Conservation (phyloP, 1,140 invertebrate species). For the Bombus huntii region DNA sequence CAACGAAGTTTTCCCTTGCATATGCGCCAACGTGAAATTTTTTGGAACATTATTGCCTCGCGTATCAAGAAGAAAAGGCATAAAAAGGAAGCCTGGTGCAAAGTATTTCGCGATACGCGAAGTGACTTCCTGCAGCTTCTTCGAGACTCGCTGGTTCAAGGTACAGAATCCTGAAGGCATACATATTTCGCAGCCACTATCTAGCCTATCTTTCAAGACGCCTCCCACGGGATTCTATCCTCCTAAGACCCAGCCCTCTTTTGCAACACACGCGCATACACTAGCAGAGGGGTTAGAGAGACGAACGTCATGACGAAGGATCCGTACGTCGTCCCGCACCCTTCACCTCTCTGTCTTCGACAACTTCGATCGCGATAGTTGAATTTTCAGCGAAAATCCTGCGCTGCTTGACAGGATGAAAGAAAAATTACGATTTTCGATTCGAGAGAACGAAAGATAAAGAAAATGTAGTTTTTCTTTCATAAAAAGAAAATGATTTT, state of each 20-base stretch:
- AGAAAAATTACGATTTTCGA: neutral
- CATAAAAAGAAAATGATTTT: neutral
- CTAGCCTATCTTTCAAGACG: constrained; percentile 71
- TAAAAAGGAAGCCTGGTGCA: constrained; percentile 17
- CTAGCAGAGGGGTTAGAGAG: constrained; percentile 43
- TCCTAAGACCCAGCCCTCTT: constrained; percentile 68
- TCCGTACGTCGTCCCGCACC: constrained; percentile 22
- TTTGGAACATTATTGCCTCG: neutral
- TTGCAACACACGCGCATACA: constrained; percentile 43
- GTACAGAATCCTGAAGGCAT: constrained; percentile 68
- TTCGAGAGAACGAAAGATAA: neutral
- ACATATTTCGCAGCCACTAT: constrained; percentile 74
- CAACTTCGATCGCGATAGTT: constrained; percentile 54
- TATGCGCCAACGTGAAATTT: neutral
- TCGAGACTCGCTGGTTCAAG: constrained; percentile 57
- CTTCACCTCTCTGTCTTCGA: constrained; percentile 19
- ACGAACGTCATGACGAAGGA: constrained; percentile 54
- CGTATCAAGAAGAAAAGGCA: constrained; percentile 22
- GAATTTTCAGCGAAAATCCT: constrained; percentile 21
- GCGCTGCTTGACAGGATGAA: neutral
- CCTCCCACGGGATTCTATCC: constrained; percentile 69
- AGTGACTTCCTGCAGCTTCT: constrained; percentile 59
- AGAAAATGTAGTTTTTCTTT: constrained; percentile 2
- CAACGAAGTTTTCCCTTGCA: neutral
- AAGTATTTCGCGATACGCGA: constrained; percentile 51